These are phyloP conservation scores for Caenorhabditis macrosperma DNA, from an alignment of 2,888 invertebrate genomes.

Conservation along the genomic window DNA sequence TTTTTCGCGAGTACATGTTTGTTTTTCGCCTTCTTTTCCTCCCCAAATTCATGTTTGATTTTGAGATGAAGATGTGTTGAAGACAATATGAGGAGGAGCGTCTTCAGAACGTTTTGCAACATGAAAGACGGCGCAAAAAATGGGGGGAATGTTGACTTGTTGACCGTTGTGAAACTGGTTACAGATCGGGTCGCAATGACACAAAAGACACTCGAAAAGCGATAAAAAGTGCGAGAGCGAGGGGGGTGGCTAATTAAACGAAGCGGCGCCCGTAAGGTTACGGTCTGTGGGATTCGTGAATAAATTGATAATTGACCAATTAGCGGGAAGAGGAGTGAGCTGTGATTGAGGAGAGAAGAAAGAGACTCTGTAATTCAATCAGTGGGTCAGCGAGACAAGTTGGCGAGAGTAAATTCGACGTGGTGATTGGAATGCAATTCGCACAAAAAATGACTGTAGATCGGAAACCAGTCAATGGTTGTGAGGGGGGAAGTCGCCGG, in stretches of 20 bases:
- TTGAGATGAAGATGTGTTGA: constrained; percentile 12
- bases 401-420: constrained; percentile 5
- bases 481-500: constrained; percentile 16
- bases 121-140: constrained; percentile 7
- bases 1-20: constrained; percentile 30
- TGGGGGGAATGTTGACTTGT: constrained; percentile 33
- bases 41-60: too few species aligned
- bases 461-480: constrained; percentile 48
- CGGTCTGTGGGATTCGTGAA: constrained; percentile 15
- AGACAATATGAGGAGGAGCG: too few species aligned
- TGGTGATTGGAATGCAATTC: not conserved
- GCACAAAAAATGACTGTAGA: constrained; percentile 36
- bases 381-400: not conserved
- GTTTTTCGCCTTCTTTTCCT: constrained; percentile 28
- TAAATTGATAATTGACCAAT: constrained; percentile 29
- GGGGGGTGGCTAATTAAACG: constrained; percentile 45
- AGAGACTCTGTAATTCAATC: constrained; percentile 14
- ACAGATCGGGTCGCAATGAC: constrained; percentile 27
- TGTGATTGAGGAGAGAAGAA: too few species aligned
- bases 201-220: constrained; percentile 51
- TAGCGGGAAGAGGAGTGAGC: not conserved
- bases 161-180: constrained; percentile 47
- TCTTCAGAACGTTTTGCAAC: constrained; percentile 23
- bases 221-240: constrained; percentile 47
- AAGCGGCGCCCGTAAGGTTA: constrained; percentile 5